Evolutionary conservation across 2,888 invertebrate species (phyloP).

Genomic region (Platycheirus albimanus): DNA sequence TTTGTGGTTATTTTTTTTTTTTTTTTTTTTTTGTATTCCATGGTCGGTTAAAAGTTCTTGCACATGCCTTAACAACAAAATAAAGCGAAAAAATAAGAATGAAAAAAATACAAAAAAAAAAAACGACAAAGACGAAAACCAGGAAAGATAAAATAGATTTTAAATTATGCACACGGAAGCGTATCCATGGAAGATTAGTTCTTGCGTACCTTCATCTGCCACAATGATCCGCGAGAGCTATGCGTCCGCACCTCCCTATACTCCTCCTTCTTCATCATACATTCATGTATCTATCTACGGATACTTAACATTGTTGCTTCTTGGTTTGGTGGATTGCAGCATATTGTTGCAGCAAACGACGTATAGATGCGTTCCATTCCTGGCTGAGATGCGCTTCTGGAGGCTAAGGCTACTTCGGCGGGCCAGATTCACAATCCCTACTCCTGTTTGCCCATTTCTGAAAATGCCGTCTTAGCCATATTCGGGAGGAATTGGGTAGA

Average conservation of each 20-base stretch:
- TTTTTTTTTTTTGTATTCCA: background rate
- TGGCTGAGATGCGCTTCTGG: conserved; percentile 24
- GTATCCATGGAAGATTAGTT: conserved; percentile 74
- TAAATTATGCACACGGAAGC: conserved; percentile 74
- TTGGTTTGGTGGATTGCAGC: conserved; percentile 32
- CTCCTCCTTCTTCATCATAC: background rate
- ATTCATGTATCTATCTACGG: conserved; percentile 19
- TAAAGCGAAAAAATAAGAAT: conserved; percentile 5
- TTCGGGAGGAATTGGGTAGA: conserved; percentile 72
- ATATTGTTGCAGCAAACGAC: conserved; percentile 43
- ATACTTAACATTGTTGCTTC: conserved; percentile 45
- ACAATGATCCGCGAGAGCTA: conserved; percentile 57
- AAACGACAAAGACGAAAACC: conserved; percentile 66
- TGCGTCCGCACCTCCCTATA: conserved; percentile 15
- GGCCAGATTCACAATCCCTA: conserved; percentile 64
- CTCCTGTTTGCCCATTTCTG: conserved; percentile 73
- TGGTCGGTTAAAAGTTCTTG: conserved; percentile 41
- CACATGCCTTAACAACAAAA: conserved; percentile 19
- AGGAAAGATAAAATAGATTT: conserved; percentile 74
- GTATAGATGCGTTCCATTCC: conserved; percentile 59
- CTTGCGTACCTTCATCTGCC: conserved; percentile 68
- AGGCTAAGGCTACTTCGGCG: conserved; percentile 9
- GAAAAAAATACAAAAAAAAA: background rate
- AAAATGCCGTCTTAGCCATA: conserved; percentile 67
- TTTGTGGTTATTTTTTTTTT: conserved; percentile 1